A percentile compares a stretch with the other conserved stretches of the same genome.
phyloP scores from a whole-genome alignment of 2,797 vertebrate genomes.

The Gambelia wislizenii region DNA sequence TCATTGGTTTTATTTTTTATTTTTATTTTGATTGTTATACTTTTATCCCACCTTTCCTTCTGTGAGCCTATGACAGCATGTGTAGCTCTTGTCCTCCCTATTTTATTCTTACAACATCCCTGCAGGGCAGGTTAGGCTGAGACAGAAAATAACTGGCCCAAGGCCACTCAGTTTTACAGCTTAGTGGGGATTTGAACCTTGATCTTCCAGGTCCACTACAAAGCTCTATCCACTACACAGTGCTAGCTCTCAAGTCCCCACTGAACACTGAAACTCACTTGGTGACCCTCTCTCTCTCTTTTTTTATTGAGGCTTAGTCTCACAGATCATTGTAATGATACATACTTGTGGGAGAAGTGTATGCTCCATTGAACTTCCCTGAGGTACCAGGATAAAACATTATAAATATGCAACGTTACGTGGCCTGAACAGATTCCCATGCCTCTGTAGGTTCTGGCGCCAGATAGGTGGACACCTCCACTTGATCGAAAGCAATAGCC shows the following conservation, averaged over 20 bases:
- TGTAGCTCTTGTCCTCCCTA: background rate
- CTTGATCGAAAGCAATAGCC: conserved; percentile 87
- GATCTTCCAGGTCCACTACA: background rate
- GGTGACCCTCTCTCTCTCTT: background rate
- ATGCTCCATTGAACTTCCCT: background rate
- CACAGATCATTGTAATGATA: background rate
- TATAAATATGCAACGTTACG: rapidly evolving
- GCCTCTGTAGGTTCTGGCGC: conserved; percentile 90
- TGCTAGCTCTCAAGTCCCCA: background rate
- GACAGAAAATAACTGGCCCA: background rate
- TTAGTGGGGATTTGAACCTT: background rate
- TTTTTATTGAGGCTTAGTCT: background rate
- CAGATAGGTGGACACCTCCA: conserved; percentile 95
- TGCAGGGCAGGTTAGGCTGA: background rate
- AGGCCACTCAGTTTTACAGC: background rate
- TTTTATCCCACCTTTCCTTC: background rate
- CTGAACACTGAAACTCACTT: background rate
- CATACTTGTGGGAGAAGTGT: background rate
- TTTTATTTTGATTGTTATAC: background rate
- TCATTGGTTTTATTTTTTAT: background rate
- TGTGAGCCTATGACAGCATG: background rate
- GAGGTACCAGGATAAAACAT: background rate
- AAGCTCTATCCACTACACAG: background rate
- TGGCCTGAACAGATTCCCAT: background rate
- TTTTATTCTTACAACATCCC: background rate